Percentiles rank a stretch among this genome's conserved stretches.
Evolutionary conservation across 2,888 invertebrate species (phyloP).

Genomic region (Alsophila aescularia): DNA sequence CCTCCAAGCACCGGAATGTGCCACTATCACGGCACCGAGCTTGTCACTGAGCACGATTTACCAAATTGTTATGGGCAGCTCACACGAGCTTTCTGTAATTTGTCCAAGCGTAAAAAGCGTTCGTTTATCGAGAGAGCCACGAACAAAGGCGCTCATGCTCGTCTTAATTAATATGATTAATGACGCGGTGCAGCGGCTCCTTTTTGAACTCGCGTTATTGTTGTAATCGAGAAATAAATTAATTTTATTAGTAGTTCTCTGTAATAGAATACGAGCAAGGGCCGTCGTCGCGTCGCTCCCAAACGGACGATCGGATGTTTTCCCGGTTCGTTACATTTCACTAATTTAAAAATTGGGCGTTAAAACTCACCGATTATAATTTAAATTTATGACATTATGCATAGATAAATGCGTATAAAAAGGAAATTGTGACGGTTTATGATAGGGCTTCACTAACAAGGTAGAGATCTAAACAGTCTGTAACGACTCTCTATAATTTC

Average conservation of each 20-base stretch:
- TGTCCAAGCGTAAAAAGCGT: slow-evolving; percentile 57
- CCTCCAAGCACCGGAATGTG: slow-evolving; percentile 30
- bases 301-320: slow-evolving; percentile 57
- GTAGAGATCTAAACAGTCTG: slow-evolving; percentile 48
- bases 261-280: slow-evolving; percentile 72
- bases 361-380: slow-evolving; percentile 78
- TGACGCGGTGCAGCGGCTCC: slow-evolving; percentile 71
- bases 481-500: slow-evolving; percentile 53
- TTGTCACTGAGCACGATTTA: slow-evolving; percentile 33
- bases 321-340: slow-evolving; percentile 72
- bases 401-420: slow-evolving; percentile 66
- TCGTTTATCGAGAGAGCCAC: slow-evolving; percentile 70
- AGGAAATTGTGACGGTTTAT: slow-evolving; percentile 66
- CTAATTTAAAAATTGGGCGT: slow-evolving; percentile 79
- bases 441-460: slow-evolving; percentile 68
- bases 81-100: slow-evolving; percentile 60
- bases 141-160: slow-evolving; percentile 79
- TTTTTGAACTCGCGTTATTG: slow-evolving; percentile 77
- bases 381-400: slow-evolving; percentile 75
- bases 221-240: slow-evolving; percentile 83
- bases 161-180: slow-evolving; percentile 84
- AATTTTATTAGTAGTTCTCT: slow-evolving; percentile 80
- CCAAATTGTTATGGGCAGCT: slow-evolving; percentile 50
- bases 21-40: slow-evolving; percentile 40
- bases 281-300: slow-evolving; percentile 45